Evolutionary conservation across 2,888 invertebrate genomes (phyloP).

Genomic region (Graphium colonna): DNA sequence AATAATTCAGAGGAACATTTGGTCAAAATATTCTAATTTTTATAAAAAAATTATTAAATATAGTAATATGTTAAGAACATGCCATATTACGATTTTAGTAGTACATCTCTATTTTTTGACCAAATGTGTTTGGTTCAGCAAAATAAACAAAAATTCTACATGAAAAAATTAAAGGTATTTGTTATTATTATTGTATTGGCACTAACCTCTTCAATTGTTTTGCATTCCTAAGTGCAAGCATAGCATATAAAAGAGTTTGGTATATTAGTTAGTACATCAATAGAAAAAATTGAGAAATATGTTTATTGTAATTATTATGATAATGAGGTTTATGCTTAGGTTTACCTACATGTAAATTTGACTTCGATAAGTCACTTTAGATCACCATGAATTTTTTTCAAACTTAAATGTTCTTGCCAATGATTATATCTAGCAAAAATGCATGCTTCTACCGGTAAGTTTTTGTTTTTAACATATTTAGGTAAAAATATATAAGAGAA

Average conservation of each 20-base stretch:
- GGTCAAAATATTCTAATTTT: background rate
- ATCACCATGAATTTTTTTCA: too few species aligned
- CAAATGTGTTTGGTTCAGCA: conserved; percentile 27
- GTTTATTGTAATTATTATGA: too few species aligned
- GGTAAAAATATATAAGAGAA: too few species aligned
- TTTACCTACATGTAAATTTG: too few species aligned
- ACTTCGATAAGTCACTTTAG: too few species aligned
- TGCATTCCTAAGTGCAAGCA: conserved; percentile 72
- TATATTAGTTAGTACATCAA: conserved; percentile 30
- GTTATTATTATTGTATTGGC: conserved; percentile 34
- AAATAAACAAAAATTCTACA: conserved; percentile 1
- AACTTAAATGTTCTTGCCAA: background rate
- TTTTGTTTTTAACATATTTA: too few species aligned
- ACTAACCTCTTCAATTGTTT: conserved; percentile 76
- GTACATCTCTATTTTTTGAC: conserved; percentile 5
- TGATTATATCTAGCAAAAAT: too few species aligned
- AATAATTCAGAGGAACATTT: background rate
- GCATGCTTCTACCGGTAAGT: too few species aligned
- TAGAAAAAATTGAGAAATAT: background rate
- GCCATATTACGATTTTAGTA: too few species aligned
- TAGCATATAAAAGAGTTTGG: conserved; percentile 44
- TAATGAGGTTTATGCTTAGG: too few species aligned
- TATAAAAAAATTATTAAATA: too few species aligned
- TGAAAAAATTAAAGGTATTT: conserved; percentile 18
- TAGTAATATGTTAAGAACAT: too few species aligned